Percentiles rank a stretch among this genome's conserved stretches.
Evolutionary conservation across 30 jellyfish, hydroid and myxozoan genomes (phyloP).

Genomic region (Morbakka virulenta): DNA sequence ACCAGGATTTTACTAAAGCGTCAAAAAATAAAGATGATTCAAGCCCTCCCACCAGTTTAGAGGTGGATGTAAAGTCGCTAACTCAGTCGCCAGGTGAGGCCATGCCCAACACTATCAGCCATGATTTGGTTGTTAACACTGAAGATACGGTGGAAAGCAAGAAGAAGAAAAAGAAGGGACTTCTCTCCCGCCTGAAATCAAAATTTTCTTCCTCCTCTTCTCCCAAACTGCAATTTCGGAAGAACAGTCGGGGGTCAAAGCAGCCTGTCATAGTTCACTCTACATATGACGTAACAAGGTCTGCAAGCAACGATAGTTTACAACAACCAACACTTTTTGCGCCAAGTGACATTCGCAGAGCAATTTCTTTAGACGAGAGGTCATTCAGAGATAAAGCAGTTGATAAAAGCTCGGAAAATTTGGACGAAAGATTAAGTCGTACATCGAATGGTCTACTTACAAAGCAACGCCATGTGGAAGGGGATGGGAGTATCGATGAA

Average conservation of each 20-base stretch:
- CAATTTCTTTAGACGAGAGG: conserved; percentile 58
- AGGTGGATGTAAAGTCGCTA: neutral
- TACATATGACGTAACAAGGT: conserved; percentile 44
- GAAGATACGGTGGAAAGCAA: neutral
- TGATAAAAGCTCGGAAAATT: neutral
- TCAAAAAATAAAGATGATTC: neutral
- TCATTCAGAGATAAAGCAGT: conserved; percentile 35
- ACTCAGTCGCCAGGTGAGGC: neutral
- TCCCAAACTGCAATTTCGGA: neutral
- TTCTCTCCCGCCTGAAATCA: conserved; percentile 32
- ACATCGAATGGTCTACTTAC: neutral
- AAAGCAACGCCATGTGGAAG: neutral
- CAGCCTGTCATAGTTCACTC: conserved; percentile 60
- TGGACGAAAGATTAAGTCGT: neutral
- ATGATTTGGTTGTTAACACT: too few species aligned
- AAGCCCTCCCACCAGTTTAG: neutral
- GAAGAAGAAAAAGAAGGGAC: conserved; percentile 37
- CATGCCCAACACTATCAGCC: neutral
- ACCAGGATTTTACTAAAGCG: neutral
- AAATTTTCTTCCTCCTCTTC: conserved; percentile 37
- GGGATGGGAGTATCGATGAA: neutral
- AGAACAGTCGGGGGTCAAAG: conserved; percentile 27
- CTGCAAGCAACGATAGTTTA: neutral
- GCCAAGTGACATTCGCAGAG: conserved; percentile 26
- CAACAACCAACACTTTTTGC: conserved; percentile 4